Evolutionary conservation across 2,797 vertebrate species (phyloP), one percentile per base, ranked within the genome.

Genomic region (Sylvia borin): DNA sequence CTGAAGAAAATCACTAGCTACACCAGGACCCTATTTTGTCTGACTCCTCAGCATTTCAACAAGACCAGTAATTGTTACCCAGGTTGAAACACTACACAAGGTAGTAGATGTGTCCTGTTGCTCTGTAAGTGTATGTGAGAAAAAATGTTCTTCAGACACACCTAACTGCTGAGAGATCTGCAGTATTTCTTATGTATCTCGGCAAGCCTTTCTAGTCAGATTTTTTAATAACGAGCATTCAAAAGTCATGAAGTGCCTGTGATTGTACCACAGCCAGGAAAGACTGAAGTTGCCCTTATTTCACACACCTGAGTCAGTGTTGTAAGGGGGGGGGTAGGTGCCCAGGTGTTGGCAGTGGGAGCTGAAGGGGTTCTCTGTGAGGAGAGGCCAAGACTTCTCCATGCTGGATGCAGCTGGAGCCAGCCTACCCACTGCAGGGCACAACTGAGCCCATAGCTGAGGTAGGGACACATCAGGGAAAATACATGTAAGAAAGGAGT

Each of bases 381-480:
- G 32, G 50, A n/a, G 11, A n/a, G 18, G 24, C 6, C 1, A 1
- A 24, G 27, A 36, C 5, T 55, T 42, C 18, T 61, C 31, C 19
- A 9, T 15, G 22, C 32, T 54, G 64, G 32, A 15, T 27, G 19
- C 11, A 81, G 34, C 10, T 42, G 26, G 10, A 48, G 14, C 54
- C 26, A 68, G 25, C 7, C 22, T 22, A 67, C 4, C 9, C 64
- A 5, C 10, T 2, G 2, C 20, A 47, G 74, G 51, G n/a, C n/a
- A 61, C 2, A 1, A 27, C 38, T 42, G 38, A 54, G 32, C 17
- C 55, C 3, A 7, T 0, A 0, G 19, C 9, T 3, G 0, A 11
- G 26, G 31, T 0, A 0, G 4, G 8, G 17, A 9, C 0, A 5
- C 4, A 22, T 31, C 2, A 0, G 9, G 6, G 19, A 55, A 66